phyloP scores from a whole-genome alignment of 2,797 vertebrate species.

The Platyrinchus mystaceus region DNA sequence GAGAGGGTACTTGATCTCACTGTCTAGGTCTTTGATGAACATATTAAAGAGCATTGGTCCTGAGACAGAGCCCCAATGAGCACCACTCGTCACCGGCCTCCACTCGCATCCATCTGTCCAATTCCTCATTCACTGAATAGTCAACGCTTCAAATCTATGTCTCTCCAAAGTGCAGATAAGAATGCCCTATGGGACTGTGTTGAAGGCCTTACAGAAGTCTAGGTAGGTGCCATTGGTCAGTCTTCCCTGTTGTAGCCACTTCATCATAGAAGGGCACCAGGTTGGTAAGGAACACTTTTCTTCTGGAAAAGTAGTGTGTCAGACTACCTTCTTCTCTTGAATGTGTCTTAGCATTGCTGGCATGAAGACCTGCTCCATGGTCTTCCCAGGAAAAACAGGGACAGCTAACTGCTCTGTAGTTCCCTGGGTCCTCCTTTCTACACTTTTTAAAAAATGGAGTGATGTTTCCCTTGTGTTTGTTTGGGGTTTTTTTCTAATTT shows the following conservation, averaged over 20 bases:
- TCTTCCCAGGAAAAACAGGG: neutral
- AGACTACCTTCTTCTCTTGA: neutral
- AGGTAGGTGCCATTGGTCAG: too few relatives aligned
- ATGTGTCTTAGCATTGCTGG: neutral
- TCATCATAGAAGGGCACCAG: neutral
- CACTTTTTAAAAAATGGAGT: neutral
- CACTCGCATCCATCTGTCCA: fast-evolving
- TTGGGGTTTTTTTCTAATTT: neutral
- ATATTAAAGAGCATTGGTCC: neutral
- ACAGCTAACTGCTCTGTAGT: too few relatives aligned
- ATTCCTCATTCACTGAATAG: neutral
- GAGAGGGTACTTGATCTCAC: neutral
- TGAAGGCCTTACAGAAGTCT: neutral
- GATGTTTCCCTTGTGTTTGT: fast-evolving
- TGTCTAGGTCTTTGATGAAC: neutral
- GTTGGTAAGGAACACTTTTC: neutral
- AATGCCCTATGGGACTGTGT: neutral
- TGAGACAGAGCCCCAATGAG: too few relatives aligned
- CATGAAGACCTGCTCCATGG: neutral
- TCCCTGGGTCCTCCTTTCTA: neutral
- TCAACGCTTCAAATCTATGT: neutral
- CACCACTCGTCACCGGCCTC: fast-evolving
- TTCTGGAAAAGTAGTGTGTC: neutral
- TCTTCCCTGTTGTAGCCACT: neutral
- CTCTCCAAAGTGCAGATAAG: neutral